Evolutionary conservation across 2,888 invertebrate genomes (phyloP), one percentile per base, ranked within the genome.

Genomic region (Petrolisthes cinctipes): DNA sequence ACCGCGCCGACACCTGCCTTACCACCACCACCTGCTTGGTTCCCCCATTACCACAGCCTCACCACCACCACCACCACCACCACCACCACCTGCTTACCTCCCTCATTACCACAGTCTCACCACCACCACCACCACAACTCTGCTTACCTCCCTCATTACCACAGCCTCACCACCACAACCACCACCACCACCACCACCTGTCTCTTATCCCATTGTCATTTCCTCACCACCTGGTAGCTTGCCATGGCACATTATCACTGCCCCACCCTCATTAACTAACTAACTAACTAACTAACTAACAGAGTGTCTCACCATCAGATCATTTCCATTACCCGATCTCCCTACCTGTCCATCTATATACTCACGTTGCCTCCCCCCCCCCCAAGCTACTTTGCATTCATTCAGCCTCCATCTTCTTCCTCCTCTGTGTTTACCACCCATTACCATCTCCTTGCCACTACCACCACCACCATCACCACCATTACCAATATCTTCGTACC

Each of bases 1-100:
- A 83, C 87, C 57, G 76, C 71, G 71, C 68, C 66, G 78, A 79
- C 83, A 83, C 87, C 75, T 82, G 54, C 84, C 84, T 83, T 51
- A 17, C 66, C 57, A 80, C 75, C 61, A 9, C 61, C 17, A 17
- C 54, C n/a, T 54, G 6, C 37, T 71, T 20, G 11, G 9, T 57
- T 81, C 5, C 14, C 20, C n/a, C 11, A 17, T 81, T 57, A n/a
- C 51, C 61, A 20, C 73, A 20, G 20, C 79, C n/a, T 57, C 80
- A 57, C 68, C 78, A 51, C 78, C 54, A 11, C n/a, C 5, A 17
- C 57, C 53, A 9, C n/a, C 5, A 14, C 78, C 78, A 37, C 7
- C 54, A 14, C 53, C 51, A 17, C 79, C 54, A 17, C 51, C 79
- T 54, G 61, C 61, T 17, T 61, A 9, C 61, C 9, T 61, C 9